Conservation (phyloP, 2,888 invertebrate species). For the Lasioglossum oenotherae region DNA sequence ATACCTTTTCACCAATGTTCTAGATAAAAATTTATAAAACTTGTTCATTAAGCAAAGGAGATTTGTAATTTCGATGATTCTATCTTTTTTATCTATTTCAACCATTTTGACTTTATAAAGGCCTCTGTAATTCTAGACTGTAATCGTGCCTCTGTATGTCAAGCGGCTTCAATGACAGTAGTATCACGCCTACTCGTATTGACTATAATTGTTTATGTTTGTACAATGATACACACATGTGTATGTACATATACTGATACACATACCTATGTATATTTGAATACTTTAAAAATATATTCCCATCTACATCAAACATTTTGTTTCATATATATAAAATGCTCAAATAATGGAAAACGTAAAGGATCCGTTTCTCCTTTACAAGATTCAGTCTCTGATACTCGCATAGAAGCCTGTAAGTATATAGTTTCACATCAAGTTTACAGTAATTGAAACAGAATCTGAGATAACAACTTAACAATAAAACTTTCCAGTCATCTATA, state of each 20-base stretch:
- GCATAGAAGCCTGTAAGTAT: slow-evolving; percentile 55
- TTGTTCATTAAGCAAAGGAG: slow-evolving; percentile 38
- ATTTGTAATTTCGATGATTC: slow-evolving; percentile 28
- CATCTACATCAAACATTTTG: slow-evolving; percentile 55
- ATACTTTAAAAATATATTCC: slow-evolving; percentile 72
- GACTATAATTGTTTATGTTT: slow-evolving; percentile 65
- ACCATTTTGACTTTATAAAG: slow-evolving; percentile 54
- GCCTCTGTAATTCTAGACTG: slow-evolving; percentile 64
- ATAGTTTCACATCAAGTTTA: slow-evolving; percentile 44
- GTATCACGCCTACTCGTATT: slow-evolving; percentile 56
- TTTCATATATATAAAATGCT: slow-evolving; percentile 71
- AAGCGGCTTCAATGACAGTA: slow-evolving; percentile 35
- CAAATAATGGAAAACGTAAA: slow-evolving; percentile 70
- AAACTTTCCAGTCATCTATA: slow-evolving; percentile 35
- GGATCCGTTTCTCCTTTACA: slow-evolving; percentile 58
- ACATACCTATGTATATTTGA: slow-evolving; percentile 52
- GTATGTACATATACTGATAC: slow-evolving; percentile 47
- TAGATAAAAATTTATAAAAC: slow-evolving; percentile 46
- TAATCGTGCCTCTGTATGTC: slow-evolving; percentile 50
- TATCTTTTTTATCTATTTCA: slow-evolving; percentile 37
- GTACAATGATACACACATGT: slow-evolving; percentile 63
- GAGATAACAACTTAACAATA: slow-evolving; percentile 40
- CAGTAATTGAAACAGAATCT: slow-evolving; percentile 50
- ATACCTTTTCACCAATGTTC: slow-evolving; percentile 16
- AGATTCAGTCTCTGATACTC: slow-evolving; percentile 70